Percentiles rank a stretch among this genome's conserved stretches.
These are phyloP conservation scores for Macrosteles quadrilineatus DNA, from an alignment of 1,140 invertebrate genomes.

Conservation along the genomic window DNA sequence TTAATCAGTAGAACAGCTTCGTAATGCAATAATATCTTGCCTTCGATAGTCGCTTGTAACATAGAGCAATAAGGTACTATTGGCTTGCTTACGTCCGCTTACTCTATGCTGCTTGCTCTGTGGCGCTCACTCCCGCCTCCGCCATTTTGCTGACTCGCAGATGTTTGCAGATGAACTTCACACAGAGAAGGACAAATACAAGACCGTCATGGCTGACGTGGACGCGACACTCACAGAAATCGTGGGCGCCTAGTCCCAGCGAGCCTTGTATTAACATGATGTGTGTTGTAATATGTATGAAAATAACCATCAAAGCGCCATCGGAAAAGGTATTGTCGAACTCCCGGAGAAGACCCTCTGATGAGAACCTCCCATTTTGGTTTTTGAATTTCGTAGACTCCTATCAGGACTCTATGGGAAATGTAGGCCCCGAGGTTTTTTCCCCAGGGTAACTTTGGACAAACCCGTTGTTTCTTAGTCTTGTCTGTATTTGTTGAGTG, in stretches of 20 bases:
- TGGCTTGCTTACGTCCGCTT: background rate
- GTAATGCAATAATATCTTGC: no score
- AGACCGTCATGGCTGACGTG: constrained; percentile 95
- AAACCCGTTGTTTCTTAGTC: no score
- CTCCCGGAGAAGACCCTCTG: background rate
- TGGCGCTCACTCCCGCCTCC: background rate
- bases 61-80: constrained; percentile 30
- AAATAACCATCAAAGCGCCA: background rate
- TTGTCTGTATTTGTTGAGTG: no score
- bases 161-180: constrained; percentile 82
- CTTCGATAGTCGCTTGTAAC: background rate
- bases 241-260: constrained; percentile 69
- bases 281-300: constrained; percentile 16
- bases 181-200: constrained; percentile 94
- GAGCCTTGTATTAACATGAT: constrained; percentile 7
- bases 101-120: constrained; percentile 21
- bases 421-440: no score
- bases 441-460: no score
- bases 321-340: constrained; percentile 9
- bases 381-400: no score
- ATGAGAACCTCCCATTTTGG: no score
- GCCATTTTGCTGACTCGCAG: constrained; percentile 1
- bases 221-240: constrained; percentile 93
- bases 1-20: no score
- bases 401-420: no score